A percentile compares a stretch with the other conserved stretches of the same genome.
These are phyloP conservation scores for Sebastes kiyomatsui DNA, from an alignment of 2,797 vertebrate genomes.

Conservation along the genomic window DNA sequence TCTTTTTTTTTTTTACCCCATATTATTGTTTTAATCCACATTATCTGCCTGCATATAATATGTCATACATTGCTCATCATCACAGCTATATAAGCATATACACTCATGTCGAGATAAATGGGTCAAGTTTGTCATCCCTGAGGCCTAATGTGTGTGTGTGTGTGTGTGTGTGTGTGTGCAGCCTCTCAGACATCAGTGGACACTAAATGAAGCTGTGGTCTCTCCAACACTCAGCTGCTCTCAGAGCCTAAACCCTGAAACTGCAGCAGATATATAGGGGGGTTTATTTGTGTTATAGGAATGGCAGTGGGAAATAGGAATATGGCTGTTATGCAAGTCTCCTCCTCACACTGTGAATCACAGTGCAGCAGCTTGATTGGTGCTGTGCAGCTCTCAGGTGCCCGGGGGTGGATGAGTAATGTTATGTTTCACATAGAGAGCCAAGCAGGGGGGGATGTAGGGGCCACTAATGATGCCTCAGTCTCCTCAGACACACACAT, in stretches of 20 bases:
- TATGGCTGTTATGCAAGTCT: slow-evolving; percentile 75
- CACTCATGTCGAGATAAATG: slow-evolving; percentile 54
- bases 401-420: slow-evolving; percentile 77
- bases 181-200: slow-evolving; percentile 25
- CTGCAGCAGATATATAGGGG: slow-evolving; percentile 9
- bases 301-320: slow-evolving; percentile 29
- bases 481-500: neutral
- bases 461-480: slow-evolving; percentile 37
- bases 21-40: slow-evolving; percentile 1
- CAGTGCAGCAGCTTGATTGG: slow-evolving; percentile 69
- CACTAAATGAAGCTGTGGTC: slow-evolving; percentile 17
- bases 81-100: neutral
- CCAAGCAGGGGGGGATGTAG: slow-evolving; percentile 16
- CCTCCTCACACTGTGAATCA: slow-evolving; percentile 72
- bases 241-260: neutral
- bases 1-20: no score
- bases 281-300: slow-evolving; percentile 24
- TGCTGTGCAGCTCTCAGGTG: slow-evolving; percentile 66
- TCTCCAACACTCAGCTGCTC: neutral
- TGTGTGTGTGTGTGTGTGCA: slow-evolving; percentile 4
- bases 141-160: slow-evolving; percentile 10
- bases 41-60: neutral
- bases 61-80: slow-evolving; percentile 9
- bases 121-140: slow-evolving; percentile 61
- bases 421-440: slow-evolving; percentile 57